Base-by-base conservation (phyloP, 2,888 invertebrate species). In the Sceliomorpha sp. region DNA sequence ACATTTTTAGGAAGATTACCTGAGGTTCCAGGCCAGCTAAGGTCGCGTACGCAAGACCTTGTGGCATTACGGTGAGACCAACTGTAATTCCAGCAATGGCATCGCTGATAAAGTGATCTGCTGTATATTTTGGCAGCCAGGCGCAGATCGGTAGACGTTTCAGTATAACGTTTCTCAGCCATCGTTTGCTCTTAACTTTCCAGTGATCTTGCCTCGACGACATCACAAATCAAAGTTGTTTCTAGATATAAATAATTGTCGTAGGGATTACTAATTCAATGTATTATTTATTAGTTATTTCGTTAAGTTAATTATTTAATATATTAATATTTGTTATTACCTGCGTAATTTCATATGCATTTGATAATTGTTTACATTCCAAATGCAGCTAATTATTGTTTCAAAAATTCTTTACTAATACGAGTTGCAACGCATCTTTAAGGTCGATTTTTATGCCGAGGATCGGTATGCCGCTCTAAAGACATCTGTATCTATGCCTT, bases 11-110 rank as follows among this genome's bases (percentile, higher is more conserved):
- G 8, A 20, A 29, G 37, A 9, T 67, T 90, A 94, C 95, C 91
- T 95, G 95, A 24, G 96, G 95, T 83, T 94, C 93, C 48, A 98
- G 89, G 37, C 96, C 96, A 15, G 96, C 98, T 58, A 98, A 89
- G 8, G 95, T 94, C 3, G 98, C 96, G 86, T 98, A 97, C 0
- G 98, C 98, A 74, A 98, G 89, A 6, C 96, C 96, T 86, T 98
- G 98, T 0, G 98, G 98, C 90, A 98, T 94, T 32, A 97, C 96
- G 0, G 97, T 98, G 14, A 98, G 90, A 0, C 96, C 98, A 0
- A 98, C 97, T 1, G 98, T 97, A 62, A 98, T 90, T 0, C 98
- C 98, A 10, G 98, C 98, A 78, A 98, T 96, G 40, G 94, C 83
- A 89, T 98, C 98, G 66, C 95, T 93, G 48, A 96, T 85, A 0